Evolutionary conservation across 2,888 invertebrate genomes (phyloP), one percentile per base, ranked within the genome.

Genomic region (Pyrochroa serraticornis): DNA sequence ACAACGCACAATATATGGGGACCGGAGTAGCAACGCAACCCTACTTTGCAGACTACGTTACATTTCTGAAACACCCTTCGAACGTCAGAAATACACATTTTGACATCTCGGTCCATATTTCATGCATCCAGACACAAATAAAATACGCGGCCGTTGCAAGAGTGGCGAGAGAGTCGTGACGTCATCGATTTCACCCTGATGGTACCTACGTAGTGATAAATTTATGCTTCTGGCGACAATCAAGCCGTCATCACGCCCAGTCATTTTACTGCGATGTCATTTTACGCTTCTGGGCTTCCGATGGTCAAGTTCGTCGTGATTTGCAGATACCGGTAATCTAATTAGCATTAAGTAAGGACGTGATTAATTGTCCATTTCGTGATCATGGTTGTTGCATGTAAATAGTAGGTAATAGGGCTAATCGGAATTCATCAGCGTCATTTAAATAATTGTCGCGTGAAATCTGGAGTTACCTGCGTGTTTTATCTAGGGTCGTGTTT

Each of bases 221-320:
- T 70, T 66, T 67, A 66, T 71, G 61, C 65, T 64, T 53, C 65
- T 68, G 65, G 65, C 66, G 69, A 71, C 71, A 68, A 69, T 52
- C 60, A 68, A 66, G 73, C 71, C 71, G 71, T 72, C 74, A 71
- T 72, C 73, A 74, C 74, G 71, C 72, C 74, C 73, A 71, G 72
- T 72, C 74, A 71, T 72, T 74, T 74, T 71, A 69, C 69, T 71
- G 68, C 65, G 68, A 70, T 71, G 72, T 72, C 65, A 64, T 63
- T 72, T 69, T 67, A 69, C 66, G 68, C 69, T 68, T 58, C 60
- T 59, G 22, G 22, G 66, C 49, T 53, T 42, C 53, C 44, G 42
- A 57, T 53, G 51, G 55, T 51, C 52, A 52, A 49, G 38, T 52
- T 44, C 52, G 44, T 44, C 44, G 44, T 30, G 22, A 22, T 22